phyloP scores from a whole-genome alignment of 1,140 invertebrate species.

The Bombus pascuorum region DNA sequence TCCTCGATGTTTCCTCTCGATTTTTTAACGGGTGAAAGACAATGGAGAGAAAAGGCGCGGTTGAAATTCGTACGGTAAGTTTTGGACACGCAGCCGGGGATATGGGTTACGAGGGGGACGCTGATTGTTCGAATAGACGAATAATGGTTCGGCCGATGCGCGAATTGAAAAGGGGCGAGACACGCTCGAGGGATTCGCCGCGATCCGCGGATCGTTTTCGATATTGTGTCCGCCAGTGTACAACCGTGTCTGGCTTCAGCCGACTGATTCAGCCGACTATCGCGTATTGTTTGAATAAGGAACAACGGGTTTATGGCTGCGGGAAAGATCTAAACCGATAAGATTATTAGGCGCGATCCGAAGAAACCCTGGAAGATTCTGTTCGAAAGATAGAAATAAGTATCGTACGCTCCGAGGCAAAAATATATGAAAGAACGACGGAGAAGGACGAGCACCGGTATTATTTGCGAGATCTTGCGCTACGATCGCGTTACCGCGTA shows the following conservation, averaged over 20 bases:
- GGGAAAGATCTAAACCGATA: background rate
- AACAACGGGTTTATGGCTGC: background rate
- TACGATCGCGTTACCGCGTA: background rate
- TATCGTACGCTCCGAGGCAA: no score
- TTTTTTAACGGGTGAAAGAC: background rate
- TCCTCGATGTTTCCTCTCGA: background rate
- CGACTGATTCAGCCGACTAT: background rate
- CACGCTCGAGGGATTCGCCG: slow-evolving; percentile 21
- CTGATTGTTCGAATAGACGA: slow-evolving; percentile 16
- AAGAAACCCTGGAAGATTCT: background rate
- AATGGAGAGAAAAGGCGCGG: background rate
- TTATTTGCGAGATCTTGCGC: background rate
- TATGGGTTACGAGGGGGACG: background rate
- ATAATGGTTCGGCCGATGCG: slow-evolving; percentile 34
- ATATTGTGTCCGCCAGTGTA: slow-evolving; percentile 14
- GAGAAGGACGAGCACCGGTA: background rate
- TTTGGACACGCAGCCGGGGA: background rate
- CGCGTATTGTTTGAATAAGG: background rate
- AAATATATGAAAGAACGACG: no score
- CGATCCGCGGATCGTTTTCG: slow-evolving; percentile 24
- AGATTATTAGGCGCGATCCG: no score
- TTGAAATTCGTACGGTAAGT: background rate
- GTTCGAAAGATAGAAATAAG: no score
- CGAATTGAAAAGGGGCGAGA: slow-evolving; percentile 33
- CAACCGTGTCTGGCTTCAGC: background rate